These are phyloP conservation scores for Furcifer pardalis DNA, from an alignment of 2,797 vertebrate genomes.

Conservation along the genomic window DNA sequence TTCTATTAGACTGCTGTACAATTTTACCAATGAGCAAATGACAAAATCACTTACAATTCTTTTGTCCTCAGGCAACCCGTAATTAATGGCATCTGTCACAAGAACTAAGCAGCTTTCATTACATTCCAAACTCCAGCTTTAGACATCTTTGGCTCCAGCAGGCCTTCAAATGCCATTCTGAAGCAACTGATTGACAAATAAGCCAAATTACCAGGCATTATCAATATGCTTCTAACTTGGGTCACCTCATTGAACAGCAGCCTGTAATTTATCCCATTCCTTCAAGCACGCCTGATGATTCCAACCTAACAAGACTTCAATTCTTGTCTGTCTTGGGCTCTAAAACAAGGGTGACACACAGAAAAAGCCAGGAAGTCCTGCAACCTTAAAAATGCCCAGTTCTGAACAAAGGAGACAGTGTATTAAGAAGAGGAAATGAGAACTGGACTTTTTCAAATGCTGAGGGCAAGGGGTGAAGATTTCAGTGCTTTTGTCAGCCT, in stretches of 20 bases:
- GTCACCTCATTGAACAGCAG: constrained; percentile 42
- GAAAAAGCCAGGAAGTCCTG: constrained; percentile 32
- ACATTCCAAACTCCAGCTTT: constrained; percentile 38
- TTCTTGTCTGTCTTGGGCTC: constrained; percentile 24
- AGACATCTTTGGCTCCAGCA: constrained; percentile 29
- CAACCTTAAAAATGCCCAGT: constrained; percentile 21
- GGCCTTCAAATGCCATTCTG: neutral
- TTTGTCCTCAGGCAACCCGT: constrained; percentile 38
- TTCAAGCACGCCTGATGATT: neutral
- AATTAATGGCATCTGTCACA: constrained; percentile 52
- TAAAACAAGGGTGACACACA: fast-evolving
- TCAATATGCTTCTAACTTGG: constrained; percentile 41
- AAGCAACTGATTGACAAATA: constrained; percentile 39
- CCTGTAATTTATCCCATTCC: constrained; percentile 6
- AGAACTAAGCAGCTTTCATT: constrained; percentile 45
- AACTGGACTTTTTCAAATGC: constrained; percentile 44
- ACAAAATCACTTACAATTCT: constrained; percentile 29
- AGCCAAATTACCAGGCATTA: constrained; percentile 50
- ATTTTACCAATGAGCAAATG: constrained; percentile 17
- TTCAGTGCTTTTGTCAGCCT: constrained; percentile 50
- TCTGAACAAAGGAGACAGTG: constrained; percentile 36
- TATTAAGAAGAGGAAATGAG: constrained; percentile 39
- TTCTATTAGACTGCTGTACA: fast-evolving
- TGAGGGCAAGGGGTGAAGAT: constrained; percentile 23
- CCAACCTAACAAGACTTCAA: constrained; percentile 30